A percentile compares a stretch with the other conserved stretches of the same genome.
phyloP scores from a whole-genome alignment of 2,113 vertebrate species.

The Colossoma macropomum region DNA sequence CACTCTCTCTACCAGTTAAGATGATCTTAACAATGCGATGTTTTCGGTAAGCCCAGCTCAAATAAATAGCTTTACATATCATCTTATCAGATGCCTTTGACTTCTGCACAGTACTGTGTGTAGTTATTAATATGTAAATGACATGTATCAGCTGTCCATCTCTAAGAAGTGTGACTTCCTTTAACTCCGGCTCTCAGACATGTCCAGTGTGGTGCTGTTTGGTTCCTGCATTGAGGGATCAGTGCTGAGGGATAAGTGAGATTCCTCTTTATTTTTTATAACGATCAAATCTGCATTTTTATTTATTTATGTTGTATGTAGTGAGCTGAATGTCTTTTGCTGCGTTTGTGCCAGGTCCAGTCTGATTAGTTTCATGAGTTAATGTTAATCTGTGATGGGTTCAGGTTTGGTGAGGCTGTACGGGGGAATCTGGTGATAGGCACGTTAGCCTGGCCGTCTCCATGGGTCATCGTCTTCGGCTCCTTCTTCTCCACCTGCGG shows the following conservation, averaged over 20 bases:
- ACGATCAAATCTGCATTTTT: not conserved
- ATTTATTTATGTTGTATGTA: not conserved
- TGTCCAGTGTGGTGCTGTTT: slow-evolving; percentile 90
- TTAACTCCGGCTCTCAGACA: slow-evolving; percentile 81
- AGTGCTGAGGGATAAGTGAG: slow-evolving; percentile 95
- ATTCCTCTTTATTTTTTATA: slow-evolving; percentile 7
- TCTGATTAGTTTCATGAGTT: not conserved
- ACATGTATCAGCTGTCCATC: not conserved
- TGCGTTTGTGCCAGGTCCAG: too few species aligned
- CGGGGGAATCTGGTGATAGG: slow-evolving; percentile 95
- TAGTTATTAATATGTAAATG: not conserved
- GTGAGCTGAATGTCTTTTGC: too few species aligned
- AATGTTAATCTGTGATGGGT: not conserved
- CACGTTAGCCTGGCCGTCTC: slow-evolving; percentile 93
- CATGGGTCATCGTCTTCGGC: slow-evolving; percentile 96
- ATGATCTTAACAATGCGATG: too few species aligned
- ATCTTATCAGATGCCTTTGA: too few species aligned
- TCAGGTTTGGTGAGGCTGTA: slow-evolving; percentile 94
- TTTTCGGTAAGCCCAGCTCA: too few species aligned
- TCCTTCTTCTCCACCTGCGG: slow-evolving; percentile 98
- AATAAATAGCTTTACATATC: too few species aligned
- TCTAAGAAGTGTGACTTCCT: slow-evolving; percentile 52
- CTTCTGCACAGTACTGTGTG: too few species aligned
- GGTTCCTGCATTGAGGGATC: slow-evolving; percentile 95
- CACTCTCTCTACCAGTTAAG: too few species aligned